Evolutionary conservation across 2,113 vertebrate species (phyloP), one percentile per base, ranked within the genome.

Genomic region (Dipodomys ordii): DNA sequence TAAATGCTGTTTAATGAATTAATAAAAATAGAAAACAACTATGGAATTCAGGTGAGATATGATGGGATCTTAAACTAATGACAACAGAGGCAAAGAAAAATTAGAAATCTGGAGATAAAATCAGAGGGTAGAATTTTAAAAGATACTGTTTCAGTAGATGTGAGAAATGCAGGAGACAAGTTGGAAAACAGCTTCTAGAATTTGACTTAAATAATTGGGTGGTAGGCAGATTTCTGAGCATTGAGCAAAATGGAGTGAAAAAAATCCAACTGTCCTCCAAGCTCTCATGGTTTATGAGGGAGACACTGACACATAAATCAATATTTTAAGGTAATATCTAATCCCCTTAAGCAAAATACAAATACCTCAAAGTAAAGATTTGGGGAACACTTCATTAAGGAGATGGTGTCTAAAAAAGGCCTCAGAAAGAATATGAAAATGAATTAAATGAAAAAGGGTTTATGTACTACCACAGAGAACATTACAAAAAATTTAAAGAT

Each of bases 401-500:
- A 77, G 32, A 79, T 62, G 5, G 80, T 72, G 7, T 25, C 46
- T 83, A 10, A 77, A 27, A 85, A 88, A 92, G 94, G 9, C 67
- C 62, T 96, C 69, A 35, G 85, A 79, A 88, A 27, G 6, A 18
- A n/a, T 35, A 15, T 69, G 62, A 88, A 49, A 85, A 78, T 73
- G 67, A 72, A 49, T 60, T 44, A 86, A 93, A 44, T 82, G 57
- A 79, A 87, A 62, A 83, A 95, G 69, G 53, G 13, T 6, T 91
- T 84, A 12, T 64, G 3, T 27, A 35, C 57, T 69, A 39, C 46
- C 71, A 67, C 62, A 82, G 87, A 57, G 53, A 76, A 71, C 15
- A 25, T 86, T 86, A n/a, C 44, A 83, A 87, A 16, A 44, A 32
- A 80, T 86, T 87, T 88, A 69, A 93, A 71, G 49, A 88, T 85